Evolutionary conservation across 2,888 invertebrate species (phyloP), one percentile per base, ranked within the genome.

Genomic region (Acronicta aceris): DNA sequence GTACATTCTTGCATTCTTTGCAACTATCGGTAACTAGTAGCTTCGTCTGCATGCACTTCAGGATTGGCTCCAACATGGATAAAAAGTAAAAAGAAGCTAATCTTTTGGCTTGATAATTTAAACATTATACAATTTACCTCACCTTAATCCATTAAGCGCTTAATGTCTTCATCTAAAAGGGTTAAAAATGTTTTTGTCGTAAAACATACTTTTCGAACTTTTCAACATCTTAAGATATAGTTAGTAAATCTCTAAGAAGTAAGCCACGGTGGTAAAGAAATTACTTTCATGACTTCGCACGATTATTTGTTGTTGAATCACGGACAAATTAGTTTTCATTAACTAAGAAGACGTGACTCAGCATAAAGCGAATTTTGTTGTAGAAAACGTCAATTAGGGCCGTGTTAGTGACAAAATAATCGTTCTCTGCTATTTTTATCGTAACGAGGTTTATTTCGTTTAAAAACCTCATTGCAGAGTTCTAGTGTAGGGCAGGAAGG

Each of bases 291-390:
- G 81, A 81, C 64, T 71, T 45, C 9, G 67, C 75, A 71, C 65
- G n/a, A 43, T 72, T 65, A 9, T 33, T 38, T 74, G 63, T 72
- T 74, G 74, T 68, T 61, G 76, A 78, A 75, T 83, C 76, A 77
- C 72, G 69, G 58, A 72, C 68, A 76, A 83, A 83, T 81, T 80
- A 75, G 78, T 81, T 81, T 76, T 59, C 67, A 58, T 70, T 58
- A 60, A 64, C 58, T 59, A 69, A 59, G 17, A 21, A 36, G 16
- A 30, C 21, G 5, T 30, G 8, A 15, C 30, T 33, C 10, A 2
- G 25, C 45, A 21, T 47, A 8, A 38, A 21, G 2, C 30, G n/a
- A 15, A 27, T 30, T 47, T 47, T 15, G n/a, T 43, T 8, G 36
- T 36, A 38, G n/a, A n/a, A 38, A 38, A 38, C 5, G 13, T 36